Percentiles rank a stretch among this genome's conserved stretches.
These are phyloP conservation scores for Arctia plantaginis DNA, from an alignment of 2,888 invertebrate species.

Conservation along the genomic window DNA sequence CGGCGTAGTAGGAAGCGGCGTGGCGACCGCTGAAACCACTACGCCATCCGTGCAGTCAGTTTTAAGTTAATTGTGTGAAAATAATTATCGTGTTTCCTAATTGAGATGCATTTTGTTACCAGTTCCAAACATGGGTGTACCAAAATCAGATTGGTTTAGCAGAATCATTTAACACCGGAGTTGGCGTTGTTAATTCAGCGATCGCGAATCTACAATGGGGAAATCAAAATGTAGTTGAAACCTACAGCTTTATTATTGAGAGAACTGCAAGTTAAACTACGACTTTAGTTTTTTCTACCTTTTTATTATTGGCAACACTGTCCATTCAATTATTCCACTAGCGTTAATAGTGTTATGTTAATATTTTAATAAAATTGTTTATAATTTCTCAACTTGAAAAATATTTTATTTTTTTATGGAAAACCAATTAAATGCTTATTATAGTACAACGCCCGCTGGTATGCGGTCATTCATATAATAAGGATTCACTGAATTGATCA, in stretches of 20 bases:
- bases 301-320: slow-evolving; percentile 63
- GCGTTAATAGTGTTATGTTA: slow-evolving; percentile 19
- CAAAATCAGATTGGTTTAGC: slow-evolving; percentile 62
- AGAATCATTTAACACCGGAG: slow-evolving; percentile 60
- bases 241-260: slow-evolving; percentile 56
- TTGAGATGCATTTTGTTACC: slow-evolving; percentile 26
- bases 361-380: no score
- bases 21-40: no score
- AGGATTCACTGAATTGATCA: no score
- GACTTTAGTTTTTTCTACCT: slow-evolving; percentile 58
- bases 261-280: slow-evolving; percentile 51
- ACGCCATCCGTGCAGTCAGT: no score
- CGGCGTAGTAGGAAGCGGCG: no score
- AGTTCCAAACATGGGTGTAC: slow-evolving; percentile 79
- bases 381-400: no score
- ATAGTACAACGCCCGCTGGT: no score
- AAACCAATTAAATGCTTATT: no score
- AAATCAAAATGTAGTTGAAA: slow-evolving; percentile 60
- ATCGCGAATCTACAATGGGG: slow-evolving; percentile 73
- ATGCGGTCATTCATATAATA: no score
- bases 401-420: neutral
- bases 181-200: slow-evolving; percentile 59
- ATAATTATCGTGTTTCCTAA: neutral
- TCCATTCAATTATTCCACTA: slow-evolving; percentile 63
- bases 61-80: neutral